These are phyloP conservation scores for Halcyon badia DNA, from an alignment of 2,797 vertebrate species.

Conservation along the genomic window DNA sequence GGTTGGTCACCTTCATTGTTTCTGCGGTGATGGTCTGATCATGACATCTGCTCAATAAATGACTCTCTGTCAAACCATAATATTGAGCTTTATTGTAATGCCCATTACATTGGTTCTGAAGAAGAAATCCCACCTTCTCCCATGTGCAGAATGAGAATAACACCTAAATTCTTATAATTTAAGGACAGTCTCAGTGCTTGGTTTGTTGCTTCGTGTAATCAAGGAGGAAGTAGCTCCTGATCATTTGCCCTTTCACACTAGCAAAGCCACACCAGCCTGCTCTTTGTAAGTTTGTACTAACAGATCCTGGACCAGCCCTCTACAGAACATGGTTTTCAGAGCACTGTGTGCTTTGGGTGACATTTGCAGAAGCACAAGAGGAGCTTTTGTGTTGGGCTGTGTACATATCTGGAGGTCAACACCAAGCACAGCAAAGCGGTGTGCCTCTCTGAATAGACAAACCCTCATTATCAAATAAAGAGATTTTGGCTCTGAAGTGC, in stretches of 20 bases:
- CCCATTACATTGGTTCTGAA: background rate
- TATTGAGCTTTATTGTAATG: background rate
- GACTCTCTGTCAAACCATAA: rapidly evolving
- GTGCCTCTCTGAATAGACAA: constrained; percentile 14
- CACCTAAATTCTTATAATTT: background rate
- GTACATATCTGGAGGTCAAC: constrained; percentile 38
- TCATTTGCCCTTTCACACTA: background rate
- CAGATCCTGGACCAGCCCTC: background rate
- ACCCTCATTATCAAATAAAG: background rate
- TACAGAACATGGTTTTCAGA: background rate
- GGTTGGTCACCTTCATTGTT: background rate
- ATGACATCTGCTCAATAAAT: background rate
- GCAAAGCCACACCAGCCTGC: background rate
- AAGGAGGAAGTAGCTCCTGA: background rate
- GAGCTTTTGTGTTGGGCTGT: constrained; percentile 40
- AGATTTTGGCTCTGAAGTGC: constrained; percentile 4
- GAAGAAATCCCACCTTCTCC: background rate
- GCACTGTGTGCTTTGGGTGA: constrained; percentile 38
- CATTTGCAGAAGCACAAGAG: constrained; percentile 53
- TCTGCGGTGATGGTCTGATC: background rate
- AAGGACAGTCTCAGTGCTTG: background rate
- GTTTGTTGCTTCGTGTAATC: background rate
- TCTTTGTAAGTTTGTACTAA: background rate
- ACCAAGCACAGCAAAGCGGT: background rate
- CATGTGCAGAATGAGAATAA: background rate